Base-by-base conservation (phyloP, 1,140 invertebrate genomes). In the Heliothis subflexa region DNA sequence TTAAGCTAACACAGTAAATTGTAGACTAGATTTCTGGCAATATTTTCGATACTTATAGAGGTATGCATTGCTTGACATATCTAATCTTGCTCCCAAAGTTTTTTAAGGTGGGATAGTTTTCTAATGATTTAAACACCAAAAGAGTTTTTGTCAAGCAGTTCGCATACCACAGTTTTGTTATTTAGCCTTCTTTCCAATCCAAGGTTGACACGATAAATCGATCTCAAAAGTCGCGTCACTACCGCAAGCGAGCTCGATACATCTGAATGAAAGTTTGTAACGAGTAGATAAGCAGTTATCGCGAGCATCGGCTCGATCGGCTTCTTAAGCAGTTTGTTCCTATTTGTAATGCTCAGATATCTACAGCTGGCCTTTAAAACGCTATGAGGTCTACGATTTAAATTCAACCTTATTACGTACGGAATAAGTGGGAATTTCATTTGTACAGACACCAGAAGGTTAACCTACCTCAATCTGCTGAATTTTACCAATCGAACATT, bases 271-370 rank as follows among this genome's bases (percentile, higher is more conserved):
- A 28, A 9, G 55, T 59, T 62, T 21, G 13, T 13, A 16, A 47
- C 47, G 13, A 50, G 72, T 75, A 75, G 73, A 75, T 75, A 75
- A 52, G 47, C 50, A 33, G 47, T 64, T 75, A 75, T 47, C 7
- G 21, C 18, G 57, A 50, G 45, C 47, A 2, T 16, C n/a, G 73
- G 73, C 59, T 64, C 49, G 45, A 28, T 64, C 73, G 33, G 73
- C 57, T 50, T 75, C 1, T 64, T 64, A 64, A 75, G 21, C 73
- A 75, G 47, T 75, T 64, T 75, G 73, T 75, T 75, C 73, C 73
- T 75, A 75, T 64, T 50, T 64, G 33, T 64, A 75, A 75, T 64
- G 59, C 73, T 75, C 57, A 62, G 18, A 62, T 33, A 7, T 49
- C n/a, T 13, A 16, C 10, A 28, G 28, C 11, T 47, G 16, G 7